phyloP scores from a whole-genome alignment of 2,113 vertebrate species.

The Hymenochirus boettgeri region DNA sequence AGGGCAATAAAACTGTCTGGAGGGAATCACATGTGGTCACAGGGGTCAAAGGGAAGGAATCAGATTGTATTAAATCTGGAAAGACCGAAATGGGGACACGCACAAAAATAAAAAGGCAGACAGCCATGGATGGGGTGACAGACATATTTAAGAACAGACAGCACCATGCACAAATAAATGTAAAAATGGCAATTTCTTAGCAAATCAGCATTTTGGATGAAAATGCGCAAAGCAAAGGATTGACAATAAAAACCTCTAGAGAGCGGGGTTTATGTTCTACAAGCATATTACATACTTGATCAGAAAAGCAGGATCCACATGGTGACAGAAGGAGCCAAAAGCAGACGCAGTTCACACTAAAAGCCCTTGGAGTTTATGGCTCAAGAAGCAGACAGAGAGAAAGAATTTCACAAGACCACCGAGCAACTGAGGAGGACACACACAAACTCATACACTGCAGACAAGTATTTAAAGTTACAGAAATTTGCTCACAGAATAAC shows the following conservation, averaged over 20 bases:
- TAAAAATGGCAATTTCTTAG: not conserved
- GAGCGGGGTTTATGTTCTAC: not conserved
- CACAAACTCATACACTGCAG: conserved; percentile 12
- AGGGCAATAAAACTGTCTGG: no score
- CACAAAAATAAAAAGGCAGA: not conserved
- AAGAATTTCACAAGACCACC: conserved; percentile 3
- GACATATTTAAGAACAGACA: not conserved
- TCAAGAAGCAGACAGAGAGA: conserved; percentile 13
- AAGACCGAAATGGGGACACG: no score
- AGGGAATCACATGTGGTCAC: no score
- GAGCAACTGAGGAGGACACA: conserved; percentile 7
- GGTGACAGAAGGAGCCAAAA: not conserved
- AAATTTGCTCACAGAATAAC: conserved; percentile 25
- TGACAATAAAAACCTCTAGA: not conserved
- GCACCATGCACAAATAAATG: not conserved
- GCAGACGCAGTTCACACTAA: conserved; percentile 13
- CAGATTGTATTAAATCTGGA: no score
- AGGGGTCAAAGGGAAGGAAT: no score
- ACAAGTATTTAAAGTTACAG: conserved; percentile 30
- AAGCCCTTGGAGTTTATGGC: conserved; percentile 23
- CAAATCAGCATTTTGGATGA: not conserved
- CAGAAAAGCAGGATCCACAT: conserved; percentile 13
- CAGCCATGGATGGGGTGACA: not conserved
- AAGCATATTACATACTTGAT: conserved; percentile 11
- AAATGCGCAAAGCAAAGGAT: not conserved